Conservation (phyloP, 1,140 invertebrate genomes). For the Lasioglossum baleicum region DNA sequence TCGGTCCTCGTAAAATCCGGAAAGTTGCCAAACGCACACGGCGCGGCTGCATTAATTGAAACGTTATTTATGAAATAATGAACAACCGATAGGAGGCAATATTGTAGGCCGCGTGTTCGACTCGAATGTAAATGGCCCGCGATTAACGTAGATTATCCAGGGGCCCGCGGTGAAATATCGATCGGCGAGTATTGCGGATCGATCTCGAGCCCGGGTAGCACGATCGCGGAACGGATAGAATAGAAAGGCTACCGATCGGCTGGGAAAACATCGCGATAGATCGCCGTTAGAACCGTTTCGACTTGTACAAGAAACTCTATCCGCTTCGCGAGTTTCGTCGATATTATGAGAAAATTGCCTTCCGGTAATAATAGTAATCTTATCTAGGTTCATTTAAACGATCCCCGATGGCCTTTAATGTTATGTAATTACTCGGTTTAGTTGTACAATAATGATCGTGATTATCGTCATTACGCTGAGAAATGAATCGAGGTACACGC, state of each 20-base stretch:
- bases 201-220: neutral
- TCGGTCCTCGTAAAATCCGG: slow-evolving; percentile 10
- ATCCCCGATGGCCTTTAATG: no score
- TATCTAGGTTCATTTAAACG: neutral
- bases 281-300: neutral
- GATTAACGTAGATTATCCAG: slow-evolving; percentile 16
- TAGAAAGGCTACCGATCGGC: slow-evolving; percentile 11
- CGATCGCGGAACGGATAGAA: neutral
- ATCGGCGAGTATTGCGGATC: slow-evolving; percentile 9
- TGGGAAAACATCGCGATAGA: slow-evolving; percentile 12
- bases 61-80: slow-evolving; percentile 35
- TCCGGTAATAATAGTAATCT: slow-evolving; percentile 1
- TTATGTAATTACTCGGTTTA: neutral
- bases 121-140: slow-evolving; percentile 16
- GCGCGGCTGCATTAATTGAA: slow-evolving; percentile 23
- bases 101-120: neutral
- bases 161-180: slow-evolving; percentile 19
- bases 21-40: neutral
- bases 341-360: slow-evolving; percentile 5
- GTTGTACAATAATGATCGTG: neutral
- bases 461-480: slow-evolving; percentile 1
- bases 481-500: neutral
- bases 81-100: slow-evolving; percentile 1
- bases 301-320: neutral
- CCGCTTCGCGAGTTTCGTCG: slow-evolving; percentile 4